Evolutionary conservation across 2,888 invertebrate species (phyloP).

Genomic region (Zaprionus bogoriensis): DNA sequence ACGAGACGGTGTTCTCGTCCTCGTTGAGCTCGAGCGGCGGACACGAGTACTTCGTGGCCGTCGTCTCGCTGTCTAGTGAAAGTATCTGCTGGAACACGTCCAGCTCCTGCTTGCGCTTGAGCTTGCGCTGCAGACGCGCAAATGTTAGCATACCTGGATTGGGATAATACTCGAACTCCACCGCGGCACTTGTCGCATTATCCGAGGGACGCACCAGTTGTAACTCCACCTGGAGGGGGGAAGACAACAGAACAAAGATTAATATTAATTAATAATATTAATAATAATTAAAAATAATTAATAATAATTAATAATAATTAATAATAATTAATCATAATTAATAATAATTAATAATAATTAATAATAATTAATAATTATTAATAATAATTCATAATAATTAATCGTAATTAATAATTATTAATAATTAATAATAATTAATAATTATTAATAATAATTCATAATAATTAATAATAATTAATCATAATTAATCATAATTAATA

Average conservation of each 20-base stretch:
- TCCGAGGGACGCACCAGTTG: conserved; percentile 93
- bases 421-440: too few relatives aligned
- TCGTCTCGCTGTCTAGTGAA: conserved; percentile 83
- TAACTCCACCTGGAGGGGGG: conserved; percentile 86
- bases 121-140: conserved; percentile 86
- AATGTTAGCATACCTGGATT: conserved; percentile 92
- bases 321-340: too few relatives aligned
- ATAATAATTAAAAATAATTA: too few relatives aligned
- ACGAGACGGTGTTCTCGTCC: conserved; percentile 69
- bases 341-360: too few relatives aligned
- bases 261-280: too few relatives aligned
- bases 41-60: conserved; percentile 77
- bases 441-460: too few relatives aligned
- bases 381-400: too few relatives aligned
- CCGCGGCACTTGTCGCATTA: conserved; percentile 90
- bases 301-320: too few relatives aligned
- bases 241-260: not conserved
- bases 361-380: too few relatives aligned
- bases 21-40: conserved; percentile 65
- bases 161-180: conserved; percentile 88
- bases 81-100: conserved; percentile 84
- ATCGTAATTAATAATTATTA: too few relatives aligned
- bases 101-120: conserved; percentile 85
- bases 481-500: too few relatives aligned
- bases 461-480: too few relatives aligned